These are phyloP conservation scores for Xestia sexstrigata DNA, from an alignment of 2,888 invertebrate genomes.

Conservation along the genomic window DNA sequence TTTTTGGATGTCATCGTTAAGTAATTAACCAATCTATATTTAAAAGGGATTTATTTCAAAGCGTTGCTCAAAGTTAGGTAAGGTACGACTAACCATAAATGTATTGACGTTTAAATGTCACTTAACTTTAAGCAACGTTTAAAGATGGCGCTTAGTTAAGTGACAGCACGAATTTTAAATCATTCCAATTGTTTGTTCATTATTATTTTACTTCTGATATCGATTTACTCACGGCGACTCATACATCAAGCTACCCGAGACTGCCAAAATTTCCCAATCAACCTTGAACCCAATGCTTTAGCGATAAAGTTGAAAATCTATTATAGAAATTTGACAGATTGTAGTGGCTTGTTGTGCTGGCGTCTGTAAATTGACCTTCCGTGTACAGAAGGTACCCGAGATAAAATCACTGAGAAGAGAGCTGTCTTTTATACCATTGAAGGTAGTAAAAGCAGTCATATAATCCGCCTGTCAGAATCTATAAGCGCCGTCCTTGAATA, in stretches of 20 bases:
- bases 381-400: not conserved
- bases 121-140: not conserved
- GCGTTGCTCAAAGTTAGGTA: not conserved
- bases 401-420: not conserved
- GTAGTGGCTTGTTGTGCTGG: no score
- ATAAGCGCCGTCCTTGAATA: conserved; percentile 25
- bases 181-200: not conserved
- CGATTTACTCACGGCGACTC: rapidly evolving
- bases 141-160: conserved; percentile 11
- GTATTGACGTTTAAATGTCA: not conserved
- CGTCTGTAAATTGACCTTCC: not conserved
- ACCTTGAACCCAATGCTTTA: no score
- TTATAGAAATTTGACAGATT: no score
- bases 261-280: no score
- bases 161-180: conserved; percentile 6
- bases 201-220: not conserved
- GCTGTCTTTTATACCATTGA: not conserved
- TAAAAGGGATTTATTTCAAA: not conserved
- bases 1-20: conserved; percentile 24
- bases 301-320: no score
- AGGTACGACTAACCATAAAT: not conserved
- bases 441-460: not conserved
- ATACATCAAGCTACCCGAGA: no score
- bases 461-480: not conserved
- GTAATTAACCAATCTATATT: conserved; percentile 27